phyloP scores from a whole-genome alignment of 2,888 invertebrate species.

The Agonum fuliginosum region DNA sequence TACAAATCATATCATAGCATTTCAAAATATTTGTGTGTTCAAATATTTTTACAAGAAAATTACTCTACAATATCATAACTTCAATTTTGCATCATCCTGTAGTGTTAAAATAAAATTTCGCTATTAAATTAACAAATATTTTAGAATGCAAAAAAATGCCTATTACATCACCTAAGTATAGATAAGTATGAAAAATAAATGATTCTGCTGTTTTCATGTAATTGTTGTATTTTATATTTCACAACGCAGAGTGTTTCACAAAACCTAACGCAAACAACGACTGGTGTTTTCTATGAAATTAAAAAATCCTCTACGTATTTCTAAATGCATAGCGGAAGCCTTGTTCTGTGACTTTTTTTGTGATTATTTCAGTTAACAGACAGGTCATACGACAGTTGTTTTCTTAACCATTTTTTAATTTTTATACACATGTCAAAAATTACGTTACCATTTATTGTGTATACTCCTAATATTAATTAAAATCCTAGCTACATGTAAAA shows the following conservation, averaged over 20 bases:
- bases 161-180: too few relatives aligned
- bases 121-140: background rate
- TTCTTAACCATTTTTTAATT: constrained; percentile 38
- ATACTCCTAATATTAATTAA: constrained; percentile 51
- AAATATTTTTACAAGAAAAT: background rate
- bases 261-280: constrained; percentile 50
- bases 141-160: background rate
- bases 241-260: constrained; percentile 56
- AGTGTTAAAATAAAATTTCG: background rate
- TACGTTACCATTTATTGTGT: constrained; percentile 58
- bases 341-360: constrained; percentile 48
- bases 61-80: background rate
- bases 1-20: too few relatives aligned
- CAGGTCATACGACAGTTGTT: constrained; percentile 51
- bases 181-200: constrained; percentile 4
- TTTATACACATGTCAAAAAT: constrained; percentile 58
- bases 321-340: constrained; percentile 58
- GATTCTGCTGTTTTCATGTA: constrained; percentile 16
- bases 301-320: constrained; percentile 32
- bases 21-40: background rate
- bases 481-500: constrained; percentile 53
- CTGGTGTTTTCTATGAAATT: constrained; percentile 53
- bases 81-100: background rate
- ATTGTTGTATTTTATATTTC: constrained; percentile 33
- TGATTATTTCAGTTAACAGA: constrained; percentile 47